Percentiles rank a stretch among this genome's conserved stretches.
Conservation (phyloP, 2,888 invertebrate species). For the Lysandra bellargus region DNA sequence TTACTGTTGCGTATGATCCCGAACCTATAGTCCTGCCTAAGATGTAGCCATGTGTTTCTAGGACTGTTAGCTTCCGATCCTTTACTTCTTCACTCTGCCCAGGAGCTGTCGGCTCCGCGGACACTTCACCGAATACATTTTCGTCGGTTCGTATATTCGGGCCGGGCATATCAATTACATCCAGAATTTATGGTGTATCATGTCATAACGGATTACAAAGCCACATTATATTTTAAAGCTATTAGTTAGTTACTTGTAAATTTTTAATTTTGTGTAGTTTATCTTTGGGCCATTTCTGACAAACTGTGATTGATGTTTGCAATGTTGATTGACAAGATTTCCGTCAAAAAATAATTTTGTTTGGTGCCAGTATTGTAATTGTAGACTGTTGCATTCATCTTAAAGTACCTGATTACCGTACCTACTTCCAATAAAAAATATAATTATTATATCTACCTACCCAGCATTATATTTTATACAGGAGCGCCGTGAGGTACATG, state of each 20-base stretch:
- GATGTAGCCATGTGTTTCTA: slow-evolving; percentile 88
- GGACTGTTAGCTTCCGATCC: slow-evolving; percentile 81
- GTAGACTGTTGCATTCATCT: not conserved
- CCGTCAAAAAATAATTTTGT: not conserved
- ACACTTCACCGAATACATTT: slow-evolving; percentile 76
- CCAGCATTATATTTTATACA: too few relatives aligned
- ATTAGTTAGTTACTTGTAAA: slow-evolving; percentile 55
- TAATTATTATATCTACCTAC: too few relatives aligned
- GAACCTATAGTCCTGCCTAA: slow-evolving; percentile 88
- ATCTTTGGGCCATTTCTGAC: slow-evolving; percentile 1
- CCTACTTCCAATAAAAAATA: too few relatives aligned
- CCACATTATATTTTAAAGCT: slow-evolving; percentile 53
- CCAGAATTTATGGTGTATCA: slow-evolving; percentile 2
- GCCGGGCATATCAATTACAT: slow-evolving; percentile 76
- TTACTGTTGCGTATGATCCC: slow-evolving; percentile 92
- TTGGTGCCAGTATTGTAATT: not conserved
- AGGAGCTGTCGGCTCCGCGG: slow-evolving; percentile 70
- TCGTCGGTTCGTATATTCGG: slow-evolving; percentile 75
- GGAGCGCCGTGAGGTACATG: too few relatives aligned
- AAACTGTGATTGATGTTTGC: not conserved
- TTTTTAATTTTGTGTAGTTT: slow-evolving; percentile 45
- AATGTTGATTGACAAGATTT: not conserved
- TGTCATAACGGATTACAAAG: slow-evolving; percentile 66
- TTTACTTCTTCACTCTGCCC: slow-evolving; percentile 69
- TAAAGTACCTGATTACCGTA: too few relatives aligned